Base-by-base conservation (phyloP, 1,140 invertebrate species). In the Hylyphantes graminicola region DNA sequence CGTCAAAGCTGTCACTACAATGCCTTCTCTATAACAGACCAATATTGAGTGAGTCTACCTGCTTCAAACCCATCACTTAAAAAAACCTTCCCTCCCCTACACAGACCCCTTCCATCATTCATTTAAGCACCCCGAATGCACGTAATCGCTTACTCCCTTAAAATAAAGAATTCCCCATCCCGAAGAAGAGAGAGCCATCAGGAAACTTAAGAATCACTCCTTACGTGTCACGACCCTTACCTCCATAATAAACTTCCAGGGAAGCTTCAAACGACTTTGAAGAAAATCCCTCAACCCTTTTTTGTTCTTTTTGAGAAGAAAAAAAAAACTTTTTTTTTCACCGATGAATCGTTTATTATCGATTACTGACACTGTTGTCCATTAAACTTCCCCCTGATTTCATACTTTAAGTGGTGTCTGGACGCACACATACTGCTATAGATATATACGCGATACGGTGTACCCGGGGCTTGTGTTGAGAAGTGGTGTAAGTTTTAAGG, bases 371-470 rank as follows among this genome's bases (percentile, higher is more conserved):
- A 64, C 79, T 83, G 80, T 83, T 83, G 80, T 72, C 80, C 75
- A 83, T 83, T 83, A 83, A 83, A 83, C 80, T 83, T 83, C 80
- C 80, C 72, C 80, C 59, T 83, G 80, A 83, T 83, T 83, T 83
- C 80, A 83, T 83, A 83, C 80, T 83, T 83, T 83, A 83, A 83
- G 70, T 83, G 80, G 80, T 83, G 75, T 74, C 70, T 83, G 19
- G n/a, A 53, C 77, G 53, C 77, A 64, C 80, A 65, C 72, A 74
- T 61, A 73, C 19, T 51, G 59, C 57, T 80, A 80, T 64, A 80
- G 48, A 81, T 81, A 81, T 81, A 81, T 81, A 73, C 54, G 50
- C 15, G 54, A 73, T 68, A 81, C 55, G 35, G 64, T 55, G 73
- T 80, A 70, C 73, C 79, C 35, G 51, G 0, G 11, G 64, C n/a